Conservation (phyloP, 2,797 vertebrate species). For the Ispidina lecontei region DNA sequence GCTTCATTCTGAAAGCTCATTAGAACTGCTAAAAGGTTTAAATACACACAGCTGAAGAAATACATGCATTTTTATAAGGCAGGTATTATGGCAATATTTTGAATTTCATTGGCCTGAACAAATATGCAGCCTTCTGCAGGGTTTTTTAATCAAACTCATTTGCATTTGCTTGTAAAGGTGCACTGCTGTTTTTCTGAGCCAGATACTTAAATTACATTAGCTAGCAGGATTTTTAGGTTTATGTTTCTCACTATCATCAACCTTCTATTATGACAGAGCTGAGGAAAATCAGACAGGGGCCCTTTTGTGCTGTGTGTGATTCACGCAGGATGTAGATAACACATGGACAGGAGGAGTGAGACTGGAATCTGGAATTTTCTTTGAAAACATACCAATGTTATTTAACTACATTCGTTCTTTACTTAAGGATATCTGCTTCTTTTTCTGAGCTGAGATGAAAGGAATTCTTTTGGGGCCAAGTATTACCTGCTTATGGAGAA, state of each 20-base stretch:
- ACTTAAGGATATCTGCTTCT: background rate
- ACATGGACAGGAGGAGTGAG: background rate
- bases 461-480: background rate
- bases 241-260: background rate
- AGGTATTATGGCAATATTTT: conserved; percentile 52
- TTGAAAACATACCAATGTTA: background rate
- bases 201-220: background rate
- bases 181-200: background rate
- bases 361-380: conserved; percentile 12
- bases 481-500: background rate
- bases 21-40: conserved; percentile 68
- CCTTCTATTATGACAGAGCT: conserved; percentile 13
- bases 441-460: background rate
- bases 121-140: background rate
- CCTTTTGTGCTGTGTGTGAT: conserved; percentile 29
- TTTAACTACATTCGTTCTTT: background rate
- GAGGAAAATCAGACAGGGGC: conserved; percentile 14
- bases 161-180: conserved; percentile 46
- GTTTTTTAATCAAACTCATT: conserved; percentile 41
- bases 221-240: conserved; percentile 13
- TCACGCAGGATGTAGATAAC: conserved; percentile 28
- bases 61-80: conserved; percentile 71
- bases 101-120: conserved; percentile 49
- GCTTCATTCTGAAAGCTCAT: conserved; percentile 68
- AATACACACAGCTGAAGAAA: conserved; percentile 72